phyloP scores from a whole-genome alignment of 2,113 vertebrate species.

The Trinectes maculatus region DNA sequence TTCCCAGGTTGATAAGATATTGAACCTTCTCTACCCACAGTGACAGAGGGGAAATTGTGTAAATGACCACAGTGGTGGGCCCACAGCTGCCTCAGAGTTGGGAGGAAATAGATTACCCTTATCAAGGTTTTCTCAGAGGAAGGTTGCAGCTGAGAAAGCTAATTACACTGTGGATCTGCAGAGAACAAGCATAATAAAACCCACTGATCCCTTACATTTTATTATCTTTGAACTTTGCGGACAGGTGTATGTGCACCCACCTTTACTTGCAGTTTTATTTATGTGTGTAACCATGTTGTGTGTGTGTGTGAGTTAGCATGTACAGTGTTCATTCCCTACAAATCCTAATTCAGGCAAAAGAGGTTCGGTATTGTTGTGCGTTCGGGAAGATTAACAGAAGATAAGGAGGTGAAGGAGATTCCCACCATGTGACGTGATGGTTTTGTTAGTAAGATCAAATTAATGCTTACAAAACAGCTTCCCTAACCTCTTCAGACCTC shows the following conservation, averaged over 20 bases:
- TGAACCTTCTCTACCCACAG: constrained; percentile 6
- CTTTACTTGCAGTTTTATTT: background rate
- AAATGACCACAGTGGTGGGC: constrained; percentile 42
- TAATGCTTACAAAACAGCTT: constrained; percentile 14
- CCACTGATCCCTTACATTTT: constrained; percentile 44
- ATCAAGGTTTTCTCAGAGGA: constrained; percentile 60
- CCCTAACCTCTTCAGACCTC: background rate
- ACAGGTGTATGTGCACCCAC: constrained; percentile 6
- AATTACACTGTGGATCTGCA: constrained; percentile 57
- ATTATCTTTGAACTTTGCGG: constrained; percentile 47
- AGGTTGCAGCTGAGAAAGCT: constrained; percentile 58
- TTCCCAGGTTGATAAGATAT: constrained; percentile 9
- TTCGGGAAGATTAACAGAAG: background rate
- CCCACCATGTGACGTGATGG: background rate
- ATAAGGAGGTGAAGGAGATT: background rate
- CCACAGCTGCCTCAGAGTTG: constrained; percentile 39
- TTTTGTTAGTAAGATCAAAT: constrained; percentile 23
- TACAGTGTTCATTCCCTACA: background rate
- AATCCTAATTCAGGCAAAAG: background rate
- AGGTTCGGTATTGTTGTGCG: background rate
- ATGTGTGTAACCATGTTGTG: background rate
- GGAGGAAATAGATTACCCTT: constrained; percentile 69
- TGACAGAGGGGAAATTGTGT: constrained; percentile 13
- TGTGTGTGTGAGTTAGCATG: background rate
- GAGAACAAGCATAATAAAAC: constrained; percentile 50